Evolutionary conservation across 35 echinoderm and acorn worm genomes (phyloP).

Genomic region (Ophioderma brevispina): DNA sequence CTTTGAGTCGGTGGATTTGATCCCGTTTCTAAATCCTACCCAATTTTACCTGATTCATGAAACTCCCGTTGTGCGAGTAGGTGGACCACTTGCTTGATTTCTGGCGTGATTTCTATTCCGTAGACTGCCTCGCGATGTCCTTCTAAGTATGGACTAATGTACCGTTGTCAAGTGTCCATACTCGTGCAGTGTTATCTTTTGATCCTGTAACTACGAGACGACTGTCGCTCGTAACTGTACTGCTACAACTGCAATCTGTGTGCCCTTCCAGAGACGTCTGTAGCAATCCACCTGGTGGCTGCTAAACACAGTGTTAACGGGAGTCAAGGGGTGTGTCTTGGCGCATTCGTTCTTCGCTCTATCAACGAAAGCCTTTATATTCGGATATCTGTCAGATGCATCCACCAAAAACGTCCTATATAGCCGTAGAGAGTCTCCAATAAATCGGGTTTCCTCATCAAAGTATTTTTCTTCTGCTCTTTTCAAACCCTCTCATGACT

Average conservation of each 20-base stretch:
- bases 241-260: neutral
- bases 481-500: slow-evolving; percentile 52
- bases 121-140: slow-evolving; percentile 28
- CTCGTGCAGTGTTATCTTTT: slow-evolving; percentile 7
- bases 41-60: slow-evolving; percentile 37
- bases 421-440: slow-evolving; percentile 60
- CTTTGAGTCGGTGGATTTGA: slow-evolving; percentile 24
- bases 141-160: slow-evolving; percentile 33
- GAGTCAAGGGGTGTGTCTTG: neutral
- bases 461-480: slow-evolving; percentile 10
- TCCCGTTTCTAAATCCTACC: slow-evolving; percentile 50
- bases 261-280: slow-evolving; percentile 22
- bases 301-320: no score
- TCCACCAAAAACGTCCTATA: no score
- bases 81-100: slow-evolving; percentile 14
- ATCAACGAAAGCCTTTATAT: slow-evolving; percentile 31
- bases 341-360: slow-evolving; percentile 13
- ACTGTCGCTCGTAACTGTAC: neutral
- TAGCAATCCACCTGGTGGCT: slow-evolving; percentile 45
- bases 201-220: slow-evolving; percentile 18
- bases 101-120: slow-evolving; percentile 23
- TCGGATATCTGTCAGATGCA: slow-evolving; percentile 39
- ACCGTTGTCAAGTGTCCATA: slow-evolving; percentile 44
- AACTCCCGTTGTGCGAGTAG: slow-evolving; percentile 20
- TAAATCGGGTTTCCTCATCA: slow-evolving; percentile 43